Conservation (phyloP, 2,797 vertebrate genomes). For the Chelmon rostratus region DNA sequence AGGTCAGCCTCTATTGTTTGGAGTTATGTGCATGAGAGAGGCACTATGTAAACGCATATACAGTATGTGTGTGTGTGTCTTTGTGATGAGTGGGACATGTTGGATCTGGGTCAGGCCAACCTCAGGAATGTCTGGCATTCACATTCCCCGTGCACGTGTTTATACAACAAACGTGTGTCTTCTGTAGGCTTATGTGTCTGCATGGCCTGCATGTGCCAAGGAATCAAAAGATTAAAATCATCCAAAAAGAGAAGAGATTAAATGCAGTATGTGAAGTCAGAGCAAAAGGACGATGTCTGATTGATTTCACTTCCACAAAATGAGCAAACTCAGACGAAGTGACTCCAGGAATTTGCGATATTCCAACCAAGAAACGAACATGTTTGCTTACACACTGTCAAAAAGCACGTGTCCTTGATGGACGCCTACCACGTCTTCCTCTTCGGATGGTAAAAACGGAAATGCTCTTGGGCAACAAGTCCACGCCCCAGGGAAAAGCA, state of each 20-base stretch:
- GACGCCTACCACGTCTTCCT: conserved; percentile 31
- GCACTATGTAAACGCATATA: conserved; percentile 8
- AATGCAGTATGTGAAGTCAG: background rate
- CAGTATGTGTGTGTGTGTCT: conserved; percentile 26
- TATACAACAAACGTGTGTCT: conserved; percentile 42
- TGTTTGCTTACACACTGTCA: background rate
- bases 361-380: background rate
- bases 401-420: background rate
- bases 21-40: conserved; percentile 10
- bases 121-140: conserved; percentile 80
- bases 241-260: conserved; percentile 11
- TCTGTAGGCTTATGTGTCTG: conserved; percentile 16
- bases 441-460: conserved; percentile 27
- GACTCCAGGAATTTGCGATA: background rate
- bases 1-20: conserved; percentile 54
- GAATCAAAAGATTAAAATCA: conserved; percentile 31
- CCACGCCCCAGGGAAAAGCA: conserved; percentile 45
- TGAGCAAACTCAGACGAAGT: background rate
- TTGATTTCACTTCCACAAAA: conserved; percentile 3
- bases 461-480: conserved; percentile 36
- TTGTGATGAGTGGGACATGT: conserved; percentile 53
- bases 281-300: background rate
- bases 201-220: background rate
- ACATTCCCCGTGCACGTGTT: conserved; percentile 50
- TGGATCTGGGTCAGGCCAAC: conserved; percentile 75